Conservation (phyloP, 2,888 invertebrate species). For the Tipula lateralis region DNA sequence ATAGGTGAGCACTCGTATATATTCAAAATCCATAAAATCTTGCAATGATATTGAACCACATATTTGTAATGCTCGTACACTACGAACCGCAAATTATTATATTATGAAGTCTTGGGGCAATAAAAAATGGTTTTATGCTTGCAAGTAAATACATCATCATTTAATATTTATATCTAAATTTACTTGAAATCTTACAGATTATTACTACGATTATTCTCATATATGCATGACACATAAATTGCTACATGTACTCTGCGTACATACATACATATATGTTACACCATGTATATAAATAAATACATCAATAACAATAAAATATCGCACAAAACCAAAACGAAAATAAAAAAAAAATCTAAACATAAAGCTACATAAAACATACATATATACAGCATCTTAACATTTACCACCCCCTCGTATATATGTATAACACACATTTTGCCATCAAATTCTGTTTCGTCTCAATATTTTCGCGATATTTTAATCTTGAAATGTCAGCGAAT, state of each 20-base stretch:
- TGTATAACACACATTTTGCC: not conserved
- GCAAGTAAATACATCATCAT: not conserved
- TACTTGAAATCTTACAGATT: slow-evolving; percentile 15
- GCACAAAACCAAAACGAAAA: not conserved
- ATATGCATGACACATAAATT: not conserved
- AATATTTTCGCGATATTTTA: slow-evolving; percentile 1
- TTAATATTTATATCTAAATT: slow-evolving; percentile 19
- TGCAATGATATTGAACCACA: not conserved
- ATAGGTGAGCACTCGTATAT: not conserved
- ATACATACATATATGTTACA: not conserved
- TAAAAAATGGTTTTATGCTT: not conserved
- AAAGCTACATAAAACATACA: not conserved
- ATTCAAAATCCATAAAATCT: not conserved
- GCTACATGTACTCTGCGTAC: not conserved
- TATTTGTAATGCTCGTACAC: not conserved
- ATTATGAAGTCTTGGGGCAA: not conserved
- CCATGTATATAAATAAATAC: not conserved
- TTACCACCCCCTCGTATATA: not conserved
- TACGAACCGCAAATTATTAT: not conserved
- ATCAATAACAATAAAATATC: slow-evolving; percentile 13
- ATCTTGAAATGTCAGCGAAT: not conserved
- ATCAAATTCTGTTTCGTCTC: not conserved
- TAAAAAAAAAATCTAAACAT: not conserved
- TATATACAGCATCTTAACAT: not conserved
- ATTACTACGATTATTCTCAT: not conserved